Evolutionary conservation across 2,797 vertebrate species (phyloP).

Genomic region (Meriones psammophilus): DNA sequence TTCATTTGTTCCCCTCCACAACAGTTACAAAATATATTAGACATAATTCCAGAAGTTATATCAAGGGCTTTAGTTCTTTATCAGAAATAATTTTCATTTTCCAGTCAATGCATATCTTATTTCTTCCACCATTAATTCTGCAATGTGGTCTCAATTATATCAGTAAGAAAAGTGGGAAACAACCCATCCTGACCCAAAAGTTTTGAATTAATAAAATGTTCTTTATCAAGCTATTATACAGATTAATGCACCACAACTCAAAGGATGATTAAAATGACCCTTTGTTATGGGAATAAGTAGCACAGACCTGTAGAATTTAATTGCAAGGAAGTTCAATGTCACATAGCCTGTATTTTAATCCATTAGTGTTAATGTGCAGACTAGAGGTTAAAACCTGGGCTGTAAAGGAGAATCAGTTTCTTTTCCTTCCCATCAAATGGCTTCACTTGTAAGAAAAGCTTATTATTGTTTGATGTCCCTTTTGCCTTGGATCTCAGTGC

Average conservation of each 20-base stretch:
- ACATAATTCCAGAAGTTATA: slow-evolving; percentile 81
- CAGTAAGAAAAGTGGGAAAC: slow-evolving; percentile 86
- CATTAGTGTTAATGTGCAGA: slow-evolving; percentile 77
- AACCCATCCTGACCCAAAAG: slow-evolving; percentile 86
- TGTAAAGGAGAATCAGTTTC: slow-evolving; percentile 73
- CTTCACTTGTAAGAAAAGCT: slow-evolving; percentile 65
- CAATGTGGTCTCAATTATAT: slow-evolving; percentile 88
- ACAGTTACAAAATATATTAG: slow-evolving; percentile 73
- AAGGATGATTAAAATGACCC: slow-evolving; percentile 90
- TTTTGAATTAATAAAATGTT: slow-evolving; percentile 89
- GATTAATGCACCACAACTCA: slow-evolving; percentile 88
- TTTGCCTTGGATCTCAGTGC: slow-evolving; percentile 48
- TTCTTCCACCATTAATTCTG: slow-evolving; percentile 91
- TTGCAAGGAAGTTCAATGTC: slow-evolving; percentile 87
- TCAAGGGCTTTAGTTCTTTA: slow-evolving; percentile 85
- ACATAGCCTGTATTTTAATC: slow-evolving; percentile 83
- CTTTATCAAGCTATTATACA: slow-evolving; percentile 90
- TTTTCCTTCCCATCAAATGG: slow-evolving; percentile 67
- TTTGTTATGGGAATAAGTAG: slow-evolving; percentile 85
- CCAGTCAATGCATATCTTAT: slow-evolving; percentile 90
- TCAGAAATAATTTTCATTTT: slow-evolving; percentile 90
- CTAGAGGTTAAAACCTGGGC: slow-evolving; percentile 81
- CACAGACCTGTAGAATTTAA: slow-evolving; percentile 86
- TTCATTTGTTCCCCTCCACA: slow-evolving; percentile 60
- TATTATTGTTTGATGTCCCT: slow-evolving; percentile 71